These are phyloP conservation scores for Gymnopithys bicolor DNA, from an alignment of 2,797 vertebrate species.

Conservation along the genomic window DNA sequence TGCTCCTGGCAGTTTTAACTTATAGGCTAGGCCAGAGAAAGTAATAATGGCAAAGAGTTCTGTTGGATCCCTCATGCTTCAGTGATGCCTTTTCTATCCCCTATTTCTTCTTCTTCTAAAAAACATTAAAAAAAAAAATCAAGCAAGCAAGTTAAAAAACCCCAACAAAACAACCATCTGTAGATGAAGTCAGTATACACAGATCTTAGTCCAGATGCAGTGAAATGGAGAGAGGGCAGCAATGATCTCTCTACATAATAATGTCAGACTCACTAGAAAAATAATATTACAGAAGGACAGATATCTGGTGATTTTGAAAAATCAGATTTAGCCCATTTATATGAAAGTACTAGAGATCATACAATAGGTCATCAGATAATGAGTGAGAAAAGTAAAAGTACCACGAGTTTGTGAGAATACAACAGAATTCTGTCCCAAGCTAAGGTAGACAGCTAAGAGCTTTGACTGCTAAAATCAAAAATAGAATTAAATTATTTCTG, in stretches of 20 bases:
- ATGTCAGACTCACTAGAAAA: neutral
- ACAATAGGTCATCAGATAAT: neutral
- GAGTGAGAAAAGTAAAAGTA: neutral
- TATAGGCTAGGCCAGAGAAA: neutral
- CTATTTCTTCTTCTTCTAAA: neutral
- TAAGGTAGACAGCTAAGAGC: neutral
- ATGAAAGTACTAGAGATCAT: neutral
- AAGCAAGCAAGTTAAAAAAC: neutral
- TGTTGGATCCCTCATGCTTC: neutral
- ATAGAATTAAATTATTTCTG: neutral
- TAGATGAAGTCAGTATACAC: neutral
- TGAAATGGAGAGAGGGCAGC: neutral
- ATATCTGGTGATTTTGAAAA: neutral
- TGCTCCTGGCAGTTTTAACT: neutral
- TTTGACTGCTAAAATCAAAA: neutral
- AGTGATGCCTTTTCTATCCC: neutral
- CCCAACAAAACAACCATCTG: neutral
- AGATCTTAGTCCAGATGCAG: neutral
- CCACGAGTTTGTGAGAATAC: neutral
- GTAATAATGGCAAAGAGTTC: neutral
- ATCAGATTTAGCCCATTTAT: neutral
- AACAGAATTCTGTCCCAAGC: neutral
- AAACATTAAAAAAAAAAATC: neutral
- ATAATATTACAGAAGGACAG: neutral
- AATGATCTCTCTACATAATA: neutral